Base-by-base conservation (phyloP, 2,888 invertebrate genomes). In the Drosophila borealis region DNA sequence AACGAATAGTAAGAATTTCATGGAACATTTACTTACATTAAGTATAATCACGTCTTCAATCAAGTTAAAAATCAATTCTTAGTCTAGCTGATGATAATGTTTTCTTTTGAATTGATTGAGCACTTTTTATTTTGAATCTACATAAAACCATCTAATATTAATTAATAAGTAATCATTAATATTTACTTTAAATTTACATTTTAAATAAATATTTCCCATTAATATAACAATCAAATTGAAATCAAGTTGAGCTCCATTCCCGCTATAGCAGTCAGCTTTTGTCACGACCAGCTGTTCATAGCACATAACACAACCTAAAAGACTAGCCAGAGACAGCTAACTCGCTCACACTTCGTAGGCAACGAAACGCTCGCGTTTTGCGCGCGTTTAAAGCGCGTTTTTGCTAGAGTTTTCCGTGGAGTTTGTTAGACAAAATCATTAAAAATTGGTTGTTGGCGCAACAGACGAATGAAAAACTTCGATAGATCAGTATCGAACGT, bases 221-320 rank as follows among this genome's bases (percentile, higher is more conserved):
- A 2, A 29, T 29, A 8, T 2, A 29, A 29, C 2, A 29, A 8
- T 29, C 8, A 29, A 8, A 29, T 29, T 29, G 1, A 53, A 69
- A 17, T 14, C 4, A 42, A 34, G 14, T 29, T 13, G 14, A 5
- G 2, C n/a, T 19, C 11, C 11, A 2, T 34, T 2, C 11, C 11
- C 9, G 11, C 4, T 34, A 25, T 60, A 77, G 61, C 77, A 65
- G 3, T 8, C 51, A 77, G 77, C 77, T 74, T 70, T 67, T 70
- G 77, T 14, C 45, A 48, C 10, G 25, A 9, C 4, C 11, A 4
- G 21, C 44, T 42, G 55, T 45, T 42, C 36, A 36, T 36, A 76
- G 76, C 70, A 33, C 39, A 37, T 29, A 76, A 63, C 70, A 66
- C 66, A 77, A 77, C 77, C 77, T 63, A 36, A 19, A 17, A n/a